Conservation (phyloP, 2,888 invertebrate genomes). For the Xestobium rufovillosum region DNA sequence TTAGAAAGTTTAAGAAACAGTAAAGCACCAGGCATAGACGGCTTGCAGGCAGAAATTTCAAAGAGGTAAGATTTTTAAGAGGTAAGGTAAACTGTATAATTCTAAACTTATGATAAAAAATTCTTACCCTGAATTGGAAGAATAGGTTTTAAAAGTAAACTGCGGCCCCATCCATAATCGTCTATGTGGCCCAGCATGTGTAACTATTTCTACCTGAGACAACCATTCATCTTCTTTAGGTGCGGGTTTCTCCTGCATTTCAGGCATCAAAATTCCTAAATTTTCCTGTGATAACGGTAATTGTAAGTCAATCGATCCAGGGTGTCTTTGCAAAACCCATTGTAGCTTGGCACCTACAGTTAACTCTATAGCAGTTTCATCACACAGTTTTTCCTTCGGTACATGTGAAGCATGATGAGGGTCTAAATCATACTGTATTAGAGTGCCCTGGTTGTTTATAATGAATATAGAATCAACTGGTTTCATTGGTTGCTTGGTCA, state of each 20-base stretch:
- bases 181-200: conserved; percentile 92
- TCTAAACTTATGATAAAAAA: too few relatives aligned
- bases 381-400: conserved; percentile 77
- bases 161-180: conserved; percentile 99
- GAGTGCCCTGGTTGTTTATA: conserved; percentile 79
- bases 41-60: too few relatives aligned
- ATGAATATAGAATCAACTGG: conserved; percentile 81
- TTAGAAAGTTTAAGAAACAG: too few relatives aligned
- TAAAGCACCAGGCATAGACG: too few relatives aligned
- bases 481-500: conserved; percentile 44
- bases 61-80: too few relatives aligned
- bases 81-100: too few relatives aligned
- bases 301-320: conserved; percentile 58
- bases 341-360: conserved; percentile 75
- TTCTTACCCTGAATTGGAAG: conserved; percentile 62
- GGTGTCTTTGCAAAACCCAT: conserved; percentile 73
- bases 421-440: conserved; percentile 84
- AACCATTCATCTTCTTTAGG: conserved; percentile 78
- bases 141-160: conserved; percentile 93
- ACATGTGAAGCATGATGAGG: conserved; percentile 60
- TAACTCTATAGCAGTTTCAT: conserved; percentile 80
- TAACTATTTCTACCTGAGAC: conserved; percentile 94
- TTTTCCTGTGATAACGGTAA: conserved; percentile 69
- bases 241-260: conserved; percentile 28
- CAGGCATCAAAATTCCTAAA: conserved; percentile 49